Evolutionary conservation across 2,113 vertebrate genomes (phyloP).

Genomic region (Oryzias celebensis): DNA sequence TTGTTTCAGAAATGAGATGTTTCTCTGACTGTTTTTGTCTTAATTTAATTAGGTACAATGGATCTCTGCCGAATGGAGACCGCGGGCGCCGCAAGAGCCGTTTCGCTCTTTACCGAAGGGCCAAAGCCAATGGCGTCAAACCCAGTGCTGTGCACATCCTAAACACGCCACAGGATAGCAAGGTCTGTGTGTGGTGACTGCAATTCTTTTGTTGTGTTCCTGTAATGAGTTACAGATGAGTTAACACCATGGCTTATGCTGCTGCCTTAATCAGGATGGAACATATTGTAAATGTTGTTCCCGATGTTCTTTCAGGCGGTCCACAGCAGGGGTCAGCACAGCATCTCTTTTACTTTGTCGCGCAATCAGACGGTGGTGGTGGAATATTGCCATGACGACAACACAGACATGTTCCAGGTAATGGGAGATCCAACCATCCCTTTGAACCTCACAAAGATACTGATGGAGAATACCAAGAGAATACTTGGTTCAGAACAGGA

Average conservation of each 20-base stretch:
- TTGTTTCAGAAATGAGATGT: not conserved
- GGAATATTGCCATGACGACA: constrained; percentile 94
- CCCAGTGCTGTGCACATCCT: constrained; percentile 96
- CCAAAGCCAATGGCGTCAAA: constrained; percentile 94
- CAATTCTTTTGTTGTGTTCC: no score
- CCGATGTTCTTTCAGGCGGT: constrained; percentile 82
- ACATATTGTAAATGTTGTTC: not conserved
- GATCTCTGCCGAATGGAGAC: constrained; percentile 94
- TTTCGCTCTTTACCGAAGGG: constrained; percentile 90
- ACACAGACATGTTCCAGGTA: constrained; percentile 99
- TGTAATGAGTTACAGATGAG: no score
- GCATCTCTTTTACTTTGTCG: constrained; percentile 94
- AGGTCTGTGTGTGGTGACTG: constrained; percentile 74
- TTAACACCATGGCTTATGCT: no score
- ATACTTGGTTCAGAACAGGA: no score
- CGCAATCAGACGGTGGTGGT: constrained; percentile 96
- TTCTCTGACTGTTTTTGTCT: constrained; percentile 21
- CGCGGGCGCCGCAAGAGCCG: constrained; percentile 95
- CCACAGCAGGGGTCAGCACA: constrained; percentile 96
- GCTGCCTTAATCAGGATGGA: not conserved
- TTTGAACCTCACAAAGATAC: no score
- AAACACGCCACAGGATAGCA: constrained; percentile 92
- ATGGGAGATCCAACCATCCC: constrained; percentile 21
- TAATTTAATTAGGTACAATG: constrained; percentile 87
- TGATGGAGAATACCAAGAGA: no score